Evolutionary conservation across 2,113 vertebrate genomes (phyloP).

Genomic region (Callopanchax toddi): DNA sequence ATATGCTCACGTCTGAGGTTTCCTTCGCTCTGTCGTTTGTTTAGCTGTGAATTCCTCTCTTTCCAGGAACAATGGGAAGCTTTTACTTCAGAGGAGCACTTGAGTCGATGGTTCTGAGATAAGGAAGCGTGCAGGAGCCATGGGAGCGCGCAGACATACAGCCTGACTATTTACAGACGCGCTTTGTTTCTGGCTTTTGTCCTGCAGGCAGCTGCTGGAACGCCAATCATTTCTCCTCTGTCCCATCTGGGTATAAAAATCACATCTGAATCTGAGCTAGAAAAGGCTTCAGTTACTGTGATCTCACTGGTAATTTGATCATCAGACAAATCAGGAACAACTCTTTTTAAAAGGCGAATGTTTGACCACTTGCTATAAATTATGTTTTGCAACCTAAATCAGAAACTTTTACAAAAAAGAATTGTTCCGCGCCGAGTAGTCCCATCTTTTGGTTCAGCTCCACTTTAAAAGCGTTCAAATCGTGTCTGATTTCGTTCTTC

Average conservation of each 20-base stretch:
- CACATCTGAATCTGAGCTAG: slow-evolving; percentile 7
- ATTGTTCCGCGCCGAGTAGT: too few species aligned
- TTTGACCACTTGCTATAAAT: too few species aligned
- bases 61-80: slow-evolving; percentile 70
- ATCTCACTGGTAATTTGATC: neutral
- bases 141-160: slow-evolving; percentile 33
- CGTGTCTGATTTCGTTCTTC: too few species aligned
- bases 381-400: too few species aligned
- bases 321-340: neutral
- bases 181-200: slow-evolving; percentile 67
- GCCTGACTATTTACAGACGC: slow-evolving; percentile 68
- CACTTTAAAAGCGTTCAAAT: too few species aligned
- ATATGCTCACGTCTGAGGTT: slow-evolving; percentile 11
- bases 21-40: slow-evolving; percentile 24
- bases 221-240: slow-evolving; percentile 59
- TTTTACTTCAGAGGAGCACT: slow-evolving; percentile 58
- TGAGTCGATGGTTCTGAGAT: slow-evolving; percentile 59
- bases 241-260: slow-evolving; percentile 29
- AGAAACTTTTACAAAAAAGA: too few species aligned
- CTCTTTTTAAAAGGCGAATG: too few species aligned
- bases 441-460: too few species aligned
- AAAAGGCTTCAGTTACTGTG: neutral
- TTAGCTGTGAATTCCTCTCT: slow-evolving; percentile 60
- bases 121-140: slow-evolving; percentile 71
- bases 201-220: slow-evolving; percentile 37